Evolutionary conservation across 2,888 invertebrate species (phyloP).

Genomic region (Argyresthia goedartella): DNA sequence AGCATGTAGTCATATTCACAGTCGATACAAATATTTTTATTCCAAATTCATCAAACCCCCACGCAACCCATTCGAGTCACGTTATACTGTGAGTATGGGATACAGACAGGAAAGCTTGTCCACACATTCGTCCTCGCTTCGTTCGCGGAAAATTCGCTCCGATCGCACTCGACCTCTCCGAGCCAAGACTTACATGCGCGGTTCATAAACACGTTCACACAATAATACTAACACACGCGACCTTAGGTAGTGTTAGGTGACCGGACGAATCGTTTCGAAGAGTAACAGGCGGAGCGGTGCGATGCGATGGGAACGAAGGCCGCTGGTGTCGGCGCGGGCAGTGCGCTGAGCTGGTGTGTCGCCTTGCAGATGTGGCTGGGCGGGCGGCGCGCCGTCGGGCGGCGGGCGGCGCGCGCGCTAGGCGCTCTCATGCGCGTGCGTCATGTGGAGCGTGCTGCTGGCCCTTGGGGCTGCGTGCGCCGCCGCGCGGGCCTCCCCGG

Average conservation of each 20-base stretch:
- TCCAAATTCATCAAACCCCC: not conserved
- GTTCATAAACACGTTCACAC: not conserved
- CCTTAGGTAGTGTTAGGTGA: not conserved
- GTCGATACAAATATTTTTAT: not conserved
- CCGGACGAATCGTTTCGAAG: not conserved
- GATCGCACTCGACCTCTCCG: conserved; percentile 67
- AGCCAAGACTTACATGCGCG: conserved; percentile 28
- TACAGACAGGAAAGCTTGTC: not conserved
- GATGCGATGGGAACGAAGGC: conserved; percentile 60
- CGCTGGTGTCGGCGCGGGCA: conserved; percentile 37
- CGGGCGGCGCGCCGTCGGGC: conserved; percentile 43
- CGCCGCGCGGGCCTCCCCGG: conserved; percentile 68
- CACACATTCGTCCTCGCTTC: conserved; percentile 33
- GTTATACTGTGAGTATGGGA: not conserved
- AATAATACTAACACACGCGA: not conserved
- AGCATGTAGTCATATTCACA: not conserved
- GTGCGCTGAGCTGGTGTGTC: conserved; percentile 62
- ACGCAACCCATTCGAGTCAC: not conserved
- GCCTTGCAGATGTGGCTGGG: conserved; percentile 63
- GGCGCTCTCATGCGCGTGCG: conserved; percentile 51
- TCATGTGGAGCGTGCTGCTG: conserved; percentile 69
- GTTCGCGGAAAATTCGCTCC: conserved; percentile 52
- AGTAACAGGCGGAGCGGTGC: conserved; percentile 37
- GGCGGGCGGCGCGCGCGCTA: conserved; percentile 45
- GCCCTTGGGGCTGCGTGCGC: conserved; percentile 68